Conservation (phyloP, 2,888 invertebrate species). For the Drosophila conformis region DNA sequence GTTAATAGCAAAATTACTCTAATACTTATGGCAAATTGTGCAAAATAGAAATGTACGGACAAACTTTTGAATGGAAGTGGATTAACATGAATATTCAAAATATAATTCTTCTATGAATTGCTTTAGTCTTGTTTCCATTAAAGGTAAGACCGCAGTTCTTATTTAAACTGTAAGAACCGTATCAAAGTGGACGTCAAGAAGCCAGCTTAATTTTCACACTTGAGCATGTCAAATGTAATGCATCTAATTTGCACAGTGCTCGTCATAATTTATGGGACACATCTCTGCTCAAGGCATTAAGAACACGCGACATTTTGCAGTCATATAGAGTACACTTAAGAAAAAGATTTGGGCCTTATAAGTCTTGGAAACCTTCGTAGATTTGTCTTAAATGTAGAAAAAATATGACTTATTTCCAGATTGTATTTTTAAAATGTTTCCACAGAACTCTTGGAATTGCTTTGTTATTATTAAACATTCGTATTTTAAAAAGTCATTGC, state of each 20-base stretch:
- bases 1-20: background rate
- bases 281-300: conserved; percentile 54
- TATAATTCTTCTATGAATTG: background rate
- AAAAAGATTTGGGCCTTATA: background rate
- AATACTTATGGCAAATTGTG: background rate
- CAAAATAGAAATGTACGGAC: background rate
- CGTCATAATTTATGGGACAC: conserved; percentile 41
- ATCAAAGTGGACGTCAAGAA: background rate
- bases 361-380: background rate
- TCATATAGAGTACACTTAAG: conserved; percentile 10
- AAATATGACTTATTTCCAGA: background rate
- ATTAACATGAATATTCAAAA: background rate
- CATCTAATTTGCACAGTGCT: conserved; percentile 52
- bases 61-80: background rate
- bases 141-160: background rate
- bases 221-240: conserved; percentile 25
- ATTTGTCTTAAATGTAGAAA: background rate
- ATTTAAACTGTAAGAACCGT: background rate
- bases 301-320: conserved; percentile 51
- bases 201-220: conserved; percentile 33
- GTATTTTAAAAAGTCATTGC: background rate
- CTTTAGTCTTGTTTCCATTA: background rate
- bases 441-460: background rate
- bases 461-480: background rate
- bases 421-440: background rate